These are phyloP conservation scores for Pongo abelii DNA, from an alignment of 2,113 vertebrate genomes.

Conservation along the genomic window DNA sequence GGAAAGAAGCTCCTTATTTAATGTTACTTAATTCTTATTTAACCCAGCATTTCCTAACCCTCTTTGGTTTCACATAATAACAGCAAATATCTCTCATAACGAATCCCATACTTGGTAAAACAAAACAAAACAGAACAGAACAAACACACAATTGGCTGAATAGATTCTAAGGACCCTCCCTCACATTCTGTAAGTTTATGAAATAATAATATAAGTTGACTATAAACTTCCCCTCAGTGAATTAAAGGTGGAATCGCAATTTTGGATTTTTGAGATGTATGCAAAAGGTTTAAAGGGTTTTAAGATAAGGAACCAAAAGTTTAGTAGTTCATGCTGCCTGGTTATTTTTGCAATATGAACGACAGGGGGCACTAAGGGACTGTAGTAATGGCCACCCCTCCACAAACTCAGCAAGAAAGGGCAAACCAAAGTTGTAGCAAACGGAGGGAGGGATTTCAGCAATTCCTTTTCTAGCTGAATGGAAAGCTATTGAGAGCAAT, in stretches of 20 bases:
- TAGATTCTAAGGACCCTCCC: neutral
- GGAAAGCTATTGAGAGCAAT: conserved; percentile 67
- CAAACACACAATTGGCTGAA: neutral
- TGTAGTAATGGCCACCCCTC: neutral
- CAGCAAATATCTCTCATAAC: neutral
- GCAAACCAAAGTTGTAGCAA: neutral
- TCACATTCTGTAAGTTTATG: neutral
- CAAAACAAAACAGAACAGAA: neutral
- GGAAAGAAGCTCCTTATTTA: neutral
- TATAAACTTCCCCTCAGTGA: neutral
- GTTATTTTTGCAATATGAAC: conserved; percentile 30
- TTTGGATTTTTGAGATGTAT: neutral
- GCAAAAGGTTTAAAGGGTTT: neutral
- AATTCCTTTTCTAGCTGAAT: conserved; percentile 64
- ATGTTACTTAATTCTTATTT: neutral
- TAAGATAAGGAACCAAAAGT: too few relatives aligned
- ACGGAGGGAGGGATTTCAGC: neutral
- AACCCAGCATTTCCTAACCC: neutral
- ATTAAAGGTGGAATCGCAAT: neutral
- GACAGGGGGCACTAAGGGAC: conserved; percentile 80
- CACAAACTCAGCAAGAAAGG: neutral
- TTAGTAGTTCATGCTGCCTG: neutral
- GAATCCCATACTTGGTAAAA: neutral
- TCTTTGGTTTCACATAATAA: conserved; percentile 12
- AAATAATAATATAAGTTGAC: neutral